Base-by-base conservation (phyloP, 2,888 invertebrate genomes). In the Lypha dubia region DNA sequence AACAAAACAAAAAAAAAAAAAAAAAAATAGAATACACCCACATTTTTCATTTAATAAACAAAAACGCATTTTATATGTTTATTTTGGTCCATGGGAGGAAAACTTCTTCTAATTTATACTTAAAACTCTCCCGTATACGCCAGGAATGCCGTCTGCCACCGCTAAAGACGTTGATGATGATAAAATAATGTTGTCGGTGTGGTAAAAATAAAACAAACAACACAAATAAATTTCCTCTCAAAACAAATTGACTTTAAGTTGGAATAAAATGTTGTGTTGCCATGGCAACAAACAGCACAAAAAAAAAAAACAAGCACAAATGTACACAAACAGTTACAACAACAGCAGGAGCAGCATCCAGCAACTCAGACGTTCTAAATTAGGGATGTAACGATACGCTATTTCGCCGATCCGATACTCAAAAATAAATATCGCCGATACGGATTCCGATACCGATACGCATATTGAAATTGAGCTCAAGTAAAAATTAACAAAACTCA, bases 251-350 rank as follows among this genome's bases (percentile, higher is more conserved):
- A 80, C 77, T 77, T 77, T 58, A 63, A 68, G 53, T 76, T 71
- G 28, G 76, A 84, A 80, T 80, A 53, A 68, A 76, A 76, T 74
- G 11, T 77, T 81, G 80, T 81, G 80, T 77, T 84, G 62, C 67
- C 76, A 73, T 73, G 51, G 51, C 68, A 81, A 74, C 71, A 80
- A 35, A 8, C n/a, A n/a, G n/a, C n/a, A n/a, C n/a, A 38, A 41
- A 32, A 73, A 65, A 46, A 13, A 28, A 41, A 35, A 73, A 49
- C 73, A 60, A 41, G 17, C 41, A 56, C 58, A 49, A 41, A 38
- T 49, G n/a, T n/a, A n/a, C n/a, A n/a, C n/a, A 41, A 68, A 60
- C 68, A 51, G 67, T 77, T 68, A 63, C 51, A 67, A 67, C 15
- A 63, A 35, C 56, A 67, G n/a, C 24, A n/a, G n/a, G n/a, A n/a